Conservation (phyloP, 1,140 invertebrate genomes). For the Formica exsecta region DNA sequence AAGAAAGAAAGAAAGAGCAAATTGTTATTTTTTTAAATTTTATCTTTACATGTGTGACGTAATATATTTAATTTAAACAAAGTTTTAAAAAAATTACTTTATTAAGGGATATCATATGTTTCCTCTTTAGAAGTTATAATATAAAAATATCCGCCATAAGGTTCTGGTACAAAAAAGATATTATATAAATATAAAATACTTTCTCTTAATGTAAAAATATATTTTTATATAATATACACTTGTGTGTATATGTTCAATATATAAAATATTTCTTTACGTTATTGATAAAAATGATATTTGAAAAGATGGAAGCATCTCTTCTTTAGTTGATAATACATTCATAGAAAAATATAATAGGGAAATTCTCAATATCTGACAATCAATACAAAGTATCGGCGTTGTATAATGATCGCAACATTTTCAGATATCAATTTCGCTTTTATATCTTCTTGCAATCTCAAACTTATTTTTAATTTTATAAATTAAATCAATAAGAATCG, state of each 20-base stretch:
- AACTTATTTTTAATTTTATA: neutral
- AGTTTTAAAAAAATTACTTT: no score
- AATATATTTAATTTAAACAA: no score
- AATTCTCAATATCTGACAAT: slow-evolving; percentile 21
- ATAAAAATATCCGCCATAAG: no score
- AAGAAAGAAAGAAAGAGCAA: neutral
- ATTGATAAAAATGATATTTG: slow-evolving; percentile 35
- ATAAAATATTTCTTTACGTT: slow-evolving; percentile 18
- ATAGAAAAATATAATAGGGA: slow-evolving; percentile 2
- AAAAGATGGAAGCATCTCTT: neutral
- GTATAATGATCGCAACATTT: neutral
- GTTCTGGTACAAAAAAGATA: no score
- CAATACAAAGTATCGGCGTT: slow-evolving; percentile 6
- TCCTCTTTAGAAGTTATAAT: no score
- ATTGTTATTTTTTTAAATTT: no score
- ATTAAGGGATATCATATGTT: no score
- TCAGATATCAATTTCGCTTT: neutral
- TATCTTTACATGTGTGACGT: no score
- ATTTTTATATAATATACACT: no score
- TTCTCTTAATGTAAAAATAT: no score
- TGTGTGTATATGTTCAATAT: no score
- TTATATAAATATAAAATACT: no score
- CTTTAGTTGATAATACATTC: slow-evolving; percentile 13
- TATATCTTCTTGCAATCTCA: neutral
- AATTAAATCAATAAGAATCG: neutral